Conservation (phyloP, 2,888 invertebrate genomes). For the Ormyrus nitidulus region DNA sequence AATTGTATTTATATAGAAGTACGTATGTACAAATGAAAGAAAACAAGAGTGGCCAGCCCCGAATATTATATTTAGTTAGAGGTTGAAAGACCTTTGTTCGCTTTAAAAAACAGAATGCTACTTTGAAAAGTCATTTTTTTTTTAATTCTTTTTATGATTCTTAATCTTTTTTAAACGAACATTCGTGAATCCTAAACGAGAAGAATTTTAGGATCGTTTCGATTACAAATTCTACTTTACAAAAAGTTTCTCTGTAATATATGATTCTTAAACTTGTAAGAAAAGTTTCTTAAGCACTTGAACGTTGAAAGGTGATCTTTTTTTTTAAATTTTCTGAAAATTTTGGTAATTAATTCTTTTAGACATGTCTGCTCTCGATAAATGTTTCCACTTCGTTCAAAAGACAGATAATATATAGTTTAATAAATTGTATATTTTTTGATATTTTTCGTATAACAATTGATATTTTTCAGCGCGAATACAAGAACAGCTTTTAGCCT, state of each 20-base stretch:
- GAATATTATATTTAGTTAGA: conserved; percentile 28
- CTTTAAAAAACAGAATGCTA: not conserved
- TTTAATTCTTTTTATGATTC: not conserved
- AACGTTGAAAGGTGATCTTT: conserved; percentile 20
- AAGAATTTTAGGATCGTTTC: conserved; percentile 20
- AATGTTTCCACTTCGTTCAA: not conserved
- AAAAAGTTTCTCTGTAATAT: conserved; percentile 33
- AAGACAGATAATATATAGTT: conserved; percentile 25
- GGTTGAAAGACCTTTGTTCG: conserved; percentile 11
- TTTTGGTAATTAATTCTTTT: not conserved
- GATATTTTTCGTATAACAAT: conserved; percentile 25
- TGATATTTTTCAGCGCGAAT: conserved; percentile 48
- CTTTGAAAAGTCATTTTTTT: not conserved
- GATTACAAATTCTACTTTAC: conserved; percentile 13
- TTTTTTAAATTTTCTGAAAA: conserved; percentile 12
- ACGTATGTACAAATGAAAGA: conserved; percentile 32
- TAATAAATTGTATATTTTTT: not conserved
- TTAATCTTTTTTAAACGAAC: conserved; percentile 8
- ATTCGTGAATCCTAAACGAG: conserved; percentile 14
- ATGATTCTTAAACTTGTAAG: conserved; percentile 37
- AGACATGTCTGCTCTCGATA: no score
- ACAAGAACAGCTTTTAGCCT: conserved; percentile 8
- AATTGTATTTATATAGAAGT: conserved; percentile 3
- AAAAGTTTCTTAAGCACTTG: conserved; percentile 28
- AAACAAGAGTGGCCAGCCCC: conserved; percentile 57